Evolutionary conservation across 2,113 vertebrate species (phyloP), one percentile per base, ranked within the genome.

Genomic region (Gavialis gangeticus): DNA sequence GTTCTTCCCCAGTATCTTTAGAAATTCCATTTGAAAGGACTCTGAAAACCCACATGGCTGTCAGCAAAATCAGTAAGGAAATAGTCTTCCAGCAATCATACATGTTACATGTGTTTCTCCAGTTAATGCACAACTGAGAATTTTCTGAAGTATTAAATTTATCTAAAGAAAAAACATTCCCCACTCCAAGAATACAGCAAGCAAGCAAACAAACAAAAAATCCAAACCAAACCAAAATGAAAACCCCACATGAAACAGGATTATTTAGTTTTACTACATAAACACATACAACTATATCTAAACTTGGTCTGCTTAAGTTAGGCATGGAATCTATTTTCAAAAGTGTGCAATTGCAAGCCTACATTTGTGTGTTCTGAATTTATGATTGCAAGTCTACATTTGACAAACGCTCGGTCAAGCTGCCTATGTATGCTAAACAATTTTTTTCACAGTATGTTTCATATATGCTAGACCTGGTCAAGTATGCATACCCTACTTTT

Each of bases 291-390:
- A 3, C 6, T 89, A 3, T 79, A 19, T 67, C 60, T 90, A 17
- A 91, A 77, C 22, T 73, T 63, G 24, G 11, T 69, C 79, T 76
- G 9, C 2, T 15, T 21, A 4, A 18, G 21, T 24, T 84, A 34
- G 79, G 19, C 12, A 64, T 71, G 84, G 24, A 92, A 19, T 2
- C 24, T 82, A 0, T 73, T 46, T 69, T 69, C 46, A 69, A 88
- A 6, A 0, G 0, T 18, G 1, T 75, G 27, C 63, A 62, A 16
- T 24, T 56, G 30, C 55, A 30, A 75, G 84, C 28, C 18, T 79
- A 0, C 0, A 0, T 57, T 78, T 82, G 79, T 73, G 15, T 55
- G n/a, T 69, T 11, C 11, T 81, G 69, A 76, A 59, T 88, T 91
- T 12, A 89, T 55, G 5, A 19, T 19, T 10, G 27, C 79, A 56